Evolutionary conservation across 2,888 invertebrate genomes (phyloP).

Genomic region (Cylloceria caligata): DNA sequence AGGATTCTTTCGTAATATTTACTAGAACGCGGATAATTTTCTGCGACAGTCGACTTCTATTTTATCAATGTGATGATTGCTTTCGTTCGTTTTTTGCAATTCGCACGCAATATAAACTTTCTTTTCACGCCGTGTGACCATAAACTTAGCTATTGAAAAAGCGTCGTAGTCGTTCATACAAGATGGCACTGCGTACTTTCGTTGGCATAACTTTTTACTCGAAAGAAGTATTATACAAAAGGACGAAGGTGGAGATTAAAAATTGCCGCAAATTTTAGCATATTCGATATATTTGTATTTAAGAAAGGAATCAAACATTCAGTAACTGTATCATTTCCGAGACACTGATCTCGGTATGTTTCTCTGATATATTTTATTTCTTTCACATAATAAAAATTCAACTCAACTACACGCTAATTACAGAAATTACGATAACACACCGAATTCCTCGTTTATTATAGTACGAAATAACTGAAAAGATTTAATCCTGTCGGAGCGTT

Average conservation of each 20-base stretch:
- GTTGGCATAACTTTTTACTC: neutral
- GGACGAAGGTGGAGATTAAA: slow-evolving; percentile 7
- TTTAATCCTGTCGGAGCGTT: slow-evolving; percentile 1
- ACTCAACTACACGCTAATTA: slow-evolving; percentile 6
- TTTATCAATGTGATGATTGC: neutral
- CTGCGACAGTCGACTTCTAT: too few species aligned
- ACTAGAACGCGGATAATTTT: neutral
- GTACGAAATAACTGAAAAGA: neutral
- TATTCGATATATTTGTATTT: slow-evolving; percentile 52
- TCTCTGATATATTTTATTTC: neutral
- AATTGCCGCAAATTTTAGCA: neutral
- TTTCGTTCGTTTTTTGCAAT: neutral
- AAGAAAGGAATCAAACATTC: slow-evolving; percentile 32
- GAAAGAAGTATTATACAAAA: neutral
- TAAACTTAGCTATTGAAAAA: neutral
- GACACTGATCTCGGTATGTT: slow-evolving; percentile 8
- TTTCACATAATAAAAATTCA: neutral
- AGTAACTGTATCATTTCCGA: slow-evolving; percentile 4
- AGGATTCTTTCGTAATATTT: neutral
- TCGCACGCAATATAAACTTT: neutral
- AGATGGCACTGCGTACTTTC: too few species aligned
- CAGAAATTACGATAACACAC: slow-evolving; percentile 18
- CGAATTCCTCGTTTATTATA: slow-evolving; percentile 21
- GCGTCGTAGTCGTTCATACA: too few species aligned
- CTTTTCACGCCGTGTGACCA: neutral